A percentile compares a stretch with the other conserved stretches of the same genome.
These are phyloP conservation scores for Drosophila villosipedis DNA, from an alignment of 2,888 invertebrate species.

Conservation along the genomic window DNA sequence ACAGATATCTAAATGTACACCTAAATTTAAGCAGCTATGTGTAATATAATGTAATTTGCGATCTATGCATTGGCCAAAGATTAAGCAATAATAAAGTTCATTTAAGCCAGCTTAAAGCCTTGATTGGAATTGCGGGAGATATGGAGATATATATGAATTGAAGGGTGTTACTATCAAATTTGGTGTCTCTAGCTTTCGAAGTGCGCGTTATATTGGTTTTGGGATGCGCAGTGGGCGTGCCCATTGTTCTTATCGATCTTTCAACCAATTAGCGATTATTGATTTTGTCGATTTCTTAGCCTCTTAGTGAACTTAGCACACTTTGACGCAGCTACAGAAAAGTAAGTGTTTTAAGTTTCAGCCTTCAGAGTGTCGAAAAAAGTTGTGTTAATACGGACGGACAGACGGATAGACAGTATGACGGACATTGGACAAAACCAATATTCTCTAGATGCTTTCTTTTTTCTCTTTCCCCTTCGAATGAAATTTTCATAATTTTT, in stretches of 20 bases:
- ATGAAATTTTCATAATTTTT: neutral
- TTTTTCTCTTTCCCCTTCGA: neutral
- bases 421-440: too few species aligned
- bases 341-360: neutral
- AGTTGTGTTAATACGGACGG: neutral
- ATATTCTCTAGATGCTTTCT: neutral
- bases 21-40: conserved; percentile 29
- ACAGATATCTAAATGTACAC: conserved; percentile 17
- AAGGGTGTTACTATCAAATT: too few species aligned
- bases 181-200: too few species aligned
- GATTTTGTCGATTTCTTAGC: neutral
- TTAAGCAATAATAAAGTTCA: conserved; percentile 75
- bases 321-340: neutral
- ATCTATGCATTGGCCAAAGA: conserved; percentile 83
- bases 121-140: neutral
- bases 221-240: too few species aligned
- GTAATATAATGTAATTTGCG: conserved; percentile 66
- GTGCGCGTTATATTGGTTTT: too few species aligned
- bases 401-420: too few species aligned
- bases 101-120: conserved; percentile 41
- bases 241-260: too few species aligned
- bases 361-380: too few species aligned
- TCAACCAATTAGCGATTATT: too few species aligned
- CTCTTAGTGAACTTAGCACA: neutral
- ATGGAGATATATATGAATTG: too few species aligned